These are phyloP conservation scores for Grammomys dolichurus DNA, from an alignment of 2,113 vertebrate genomes.

Conservation along the genomic window DNA sequence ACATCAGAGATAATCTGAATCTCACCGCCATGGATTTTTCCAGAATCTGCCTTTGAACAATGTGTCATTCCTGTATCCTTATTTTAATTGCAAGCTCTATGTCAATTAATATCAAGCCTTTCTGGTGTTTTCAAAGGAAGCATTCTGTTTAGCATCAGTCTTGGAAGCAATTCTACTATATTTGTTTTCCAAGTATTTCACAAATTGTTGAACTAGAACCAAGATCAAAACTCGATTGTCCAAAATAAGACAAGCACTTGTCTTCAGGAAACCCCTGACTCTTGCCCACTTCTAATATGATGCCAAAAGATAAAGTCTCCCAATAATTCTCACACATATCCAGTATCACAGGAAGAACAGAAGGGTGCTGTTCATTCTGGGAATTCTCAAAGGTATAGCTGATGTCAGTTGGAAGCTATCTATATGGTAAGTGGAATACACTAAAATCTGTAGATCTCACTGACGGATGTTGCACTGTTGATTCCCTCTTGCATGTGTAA, in stretches of 20 bases:
- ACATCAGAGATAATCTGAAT: slow-evolving; percentile 8
- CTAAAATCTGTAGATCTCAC: not conserved
- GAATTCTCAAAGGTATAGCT: not conserved
- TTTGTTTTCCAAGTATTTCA: not conserved
- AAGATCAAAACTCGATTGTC: not conserved
- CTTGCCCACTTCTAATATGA: not conserved
- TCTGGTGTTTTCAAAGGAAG: not conserved
- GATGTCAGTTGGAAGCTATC: not conserved
- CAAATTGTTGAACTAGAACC: not conserved
- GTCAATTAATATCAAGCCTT: not conserved
- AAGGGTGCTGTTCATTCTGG: not conserved
- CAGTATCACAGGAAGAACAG: not conserved
- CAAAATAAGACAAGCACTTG: not conserved
- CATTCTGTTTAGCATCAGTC: not conserved
- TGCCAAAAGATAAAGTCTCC: not conserved
- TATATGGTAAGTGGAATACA: not conserved
- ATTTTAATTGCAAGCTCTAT: slow-evolving; percentile 17
- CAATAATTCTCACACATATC: not conserved
- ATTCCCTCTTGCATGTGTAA: not conserved
- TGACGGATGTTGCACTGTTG: not conserved
- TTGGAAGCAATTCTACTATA: not conserved
- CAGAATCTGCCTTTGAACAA: not conserved
- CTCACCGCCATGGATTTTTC: not conserved
- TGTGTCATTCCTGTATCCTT: not conserved
- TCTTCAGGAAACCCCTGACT: not conserved